Evolutionary conservation across 1,140 invertebrate genomes (phyloP), one percentile per base, ranked within the genome.

Genomic region (Bilobella aurantiaca): DNA sequence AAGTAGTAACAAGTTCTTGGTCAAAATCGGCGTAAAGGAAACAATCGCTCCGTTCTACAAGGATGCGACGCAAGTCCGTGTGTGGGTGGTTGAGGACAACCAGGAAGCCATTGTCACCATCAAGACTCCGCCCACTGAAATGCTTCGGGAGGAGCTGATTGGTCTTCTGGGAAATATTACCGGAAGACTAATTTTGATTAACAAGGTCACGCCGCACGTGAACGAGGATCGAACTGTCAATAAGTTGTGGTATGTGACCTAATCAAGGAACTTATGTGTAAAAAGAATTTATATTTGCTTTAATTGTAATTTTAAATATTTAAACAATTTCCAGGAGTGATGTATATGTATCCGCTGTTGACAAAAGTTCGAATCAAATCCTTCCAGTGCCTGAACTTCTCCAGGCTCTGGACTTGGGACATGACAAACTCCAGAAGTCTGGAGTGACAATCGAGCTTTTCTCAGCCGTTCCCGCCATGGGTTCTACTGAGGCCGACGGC

Each of bases 321-420:
- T 64, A 3, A 28, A 49, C 23, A 49, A 29, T 59, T 63, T 69
- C 1, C 73, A 90, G 89, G 88, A 90, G 88, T 74, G 91, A 93
- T 75, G 85, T 94, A 76, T 91, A 90, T 74, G 81, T 94, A 62
- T 87, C 92, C 74, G 88, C 90, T 0, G 88, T 93, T 0, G 87
- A 93, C 75, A 82, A 82, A 1, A 78, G 81, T 68, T 85, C 84
- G 0, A 84, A 87, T 73, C 85, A 86, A 31, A 90, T 93, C 58
- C 79, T 88, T 5, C 82, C 87, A 0, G 86, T 91, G 29, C 84
- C 87, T 42, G 84, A 89, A 65, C 88, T 91, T 8, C 77, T 94
- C 1, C 87, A 90, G 78, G 82, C 86, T 8, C 88, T 93, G 58
- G 91, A 94, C 78, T 82, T 86, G 8, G 71, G 66, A 1, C 66